Conservation (phyloP, 2,797 vertebrate species). For the Steatocranus sp. region DNA sequence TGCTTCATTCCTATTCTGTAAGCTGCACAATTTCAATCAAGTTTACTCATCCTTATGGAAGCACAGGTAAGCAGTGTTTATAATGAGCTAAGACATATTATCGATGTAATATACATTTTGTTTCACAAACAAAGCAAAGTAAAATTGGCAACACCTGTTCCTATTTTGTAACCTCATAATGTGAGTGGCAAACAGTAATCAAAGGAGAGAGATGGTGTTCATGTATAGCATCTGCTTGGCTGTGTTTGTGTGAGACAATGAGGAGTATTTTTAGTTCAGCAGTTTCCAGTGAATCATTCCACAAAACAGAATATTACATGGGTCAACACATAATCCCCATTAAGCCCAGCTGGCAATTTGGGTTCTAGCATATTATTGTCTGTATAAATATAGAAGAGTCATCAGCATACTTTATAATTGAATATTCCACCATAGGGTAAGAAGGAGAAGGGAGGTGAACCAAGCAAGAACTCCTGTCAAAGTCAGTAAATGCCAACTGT, state of each 20-base stretch:
- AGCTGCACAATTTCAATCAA: not conserved
- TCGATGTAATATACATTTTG: not conserved
- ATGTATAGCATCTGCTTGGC: not conserved
- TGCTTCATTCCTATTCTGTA: not conserved
- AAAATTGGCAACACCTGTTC: not conserved
- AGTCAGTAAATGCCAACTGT: not conserved
- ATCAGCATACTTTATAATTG: not conserved
- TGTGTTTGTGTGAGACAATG: not conserved
- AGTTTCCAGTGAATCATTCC: not conserved
- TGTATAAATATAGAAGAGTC: not conserved
- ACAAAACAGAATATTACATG: not conserved
- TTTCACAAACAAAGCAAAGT: not conserved
- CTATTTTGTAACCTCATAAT: not conserved
- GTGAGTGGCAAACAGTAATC: not conserved
- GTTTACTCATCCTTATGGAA: not conserved
- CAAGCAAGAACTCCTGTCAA: not conserved
- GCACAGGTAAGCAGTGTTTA: not conserved
- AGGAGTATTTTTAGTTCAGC: not conserved
- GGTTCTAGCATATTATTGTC: not conserved
- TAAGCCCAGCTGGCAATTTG: not conserved
- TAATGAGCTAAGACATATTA: not conserved
- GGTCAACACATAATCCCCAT: not conserved
- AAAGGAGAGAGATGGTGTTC: not conserved
- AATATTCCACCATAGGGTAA: not conserved
- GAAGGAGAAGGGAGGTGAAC: not conserved